Percentiles rank a stretch among this genome's conserved stretches.
Conservation (phyloP, 2,113 vertebrate species). For the Cranoglanis bouderius region DNA sequence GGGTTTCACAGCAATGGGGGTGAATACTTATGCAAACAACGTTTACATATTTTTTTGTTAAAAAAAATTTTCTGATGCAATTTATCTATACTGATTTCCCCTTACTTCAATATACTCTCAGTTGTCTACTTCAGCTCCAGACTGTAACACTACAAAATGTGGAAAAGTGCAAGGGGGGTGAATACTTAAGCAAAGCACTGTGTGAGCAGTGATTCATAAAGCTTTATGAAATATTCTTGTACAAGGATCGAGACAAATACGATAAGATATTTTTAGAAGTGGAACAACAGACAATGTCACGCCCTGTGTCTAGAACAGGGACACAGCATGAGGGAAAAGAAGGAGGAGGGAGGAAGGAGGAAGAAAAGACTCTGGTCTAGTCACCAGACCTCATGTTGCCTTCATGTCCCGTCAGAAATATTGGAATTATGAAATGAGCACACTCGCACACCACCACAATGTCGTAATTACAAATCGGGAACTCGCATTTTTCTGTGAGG, state of each 20-base stretch:
- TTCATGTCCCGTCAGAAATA: background rate
- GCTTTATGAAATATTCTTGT: background rate
- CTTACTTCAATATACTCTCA: background rate
- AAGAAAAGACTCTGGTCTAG: background rate
- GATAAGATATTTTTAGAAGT: background rate
- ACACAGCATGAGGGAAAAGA: background rate
- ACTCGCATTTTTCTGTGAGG: background rate
- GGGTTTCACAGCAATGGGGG: background rate
- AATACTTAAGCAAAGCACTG: background rate
- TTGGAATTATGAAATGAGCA: background rate
- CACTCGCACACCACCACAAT: background rate
- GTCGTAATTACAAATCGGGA: background rate
- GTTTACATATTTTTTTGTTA: background rate
- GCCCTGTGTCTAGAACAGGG: constrained; percentile 10
- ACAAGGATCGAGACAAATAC: background rate
- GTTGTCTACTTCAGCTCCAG: background rate
- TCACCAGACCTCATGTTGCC: background rate
- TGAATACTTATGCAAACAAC: background rate
- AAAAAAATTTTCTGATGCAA: background rate
- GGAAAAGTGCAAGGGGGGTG: background rate
- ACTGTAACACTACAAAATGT: background rate
- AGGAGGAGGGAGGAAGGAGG: background rate
- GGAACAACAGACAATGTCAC: constrained; percentile 2
- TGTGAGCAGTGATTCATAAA: background rate
- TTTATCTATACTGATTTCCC: background rate